Evolutionary conservation across 2,113 vertebrate species (phyloP).

Genomic region (Gymnarchus niloticus): DNA sequence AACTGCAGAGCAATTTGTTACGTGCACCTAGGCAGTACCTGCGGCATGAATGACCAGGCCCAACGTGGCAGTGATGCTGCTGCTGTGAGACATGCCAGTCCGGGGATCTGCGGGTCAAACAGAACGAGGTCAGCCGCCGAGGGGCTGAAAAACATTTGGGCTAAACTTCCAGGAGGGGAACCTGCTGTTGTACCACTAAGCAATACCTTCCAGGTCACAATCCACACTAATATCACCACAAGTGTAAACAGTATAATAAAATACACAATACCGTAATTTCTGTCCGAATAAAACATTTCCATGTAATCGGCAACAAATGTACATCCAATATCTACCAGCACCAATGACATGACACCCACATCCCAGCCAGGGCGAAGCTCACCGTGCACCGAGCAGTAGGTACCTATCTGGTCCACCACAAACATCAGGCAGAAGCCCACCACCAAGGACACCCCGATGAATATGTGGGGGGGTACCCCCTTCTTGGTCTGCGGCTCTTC

Average conservation of each 20-base stretch:
- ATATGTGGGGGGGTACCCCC: constrained; percentile 46
- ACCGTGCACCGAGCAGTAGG: constrained; percentile 55
- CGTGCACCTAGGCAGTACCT: constrained; percentile 48
- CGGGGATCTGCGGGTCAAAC: constrained; percentile 48
- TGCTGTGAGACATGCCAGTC: constrained; percentile 37
- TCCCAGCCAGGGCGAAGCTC: constrained; percentile 28
- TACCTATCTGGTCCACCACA: constrained; percentile 62
- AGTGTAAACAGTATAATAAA: no score
- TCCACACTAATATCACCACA: no score
- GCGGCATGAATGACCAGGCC: constrained; percentile 71
- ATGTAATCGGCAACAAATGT: no score
- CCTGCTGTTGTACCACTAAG: no score
- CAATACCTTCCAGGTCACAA: no score
- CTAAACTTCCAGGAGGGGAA: no score
- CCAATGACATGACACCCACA: background rate
- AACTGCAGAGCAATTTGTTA: background rate
- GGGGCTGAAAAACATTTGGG: no score
- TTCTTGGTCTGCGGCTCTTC: constrained; percentile 18
- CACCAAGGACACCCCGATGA: constrained; percentile 63
- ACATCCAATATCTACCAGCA: background rate
- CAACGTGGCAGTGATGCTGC: constrained; percentile 62
- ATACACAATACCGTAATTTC: no score
- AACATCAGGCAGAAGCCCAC: constrained; percentile 72
- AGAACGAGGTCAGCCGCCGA: background rate
- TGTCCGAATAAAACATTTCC: no score